Conservation (phyloP, 2,797 vertebrate species). For the Melanotaenia nigrans region DNA sequence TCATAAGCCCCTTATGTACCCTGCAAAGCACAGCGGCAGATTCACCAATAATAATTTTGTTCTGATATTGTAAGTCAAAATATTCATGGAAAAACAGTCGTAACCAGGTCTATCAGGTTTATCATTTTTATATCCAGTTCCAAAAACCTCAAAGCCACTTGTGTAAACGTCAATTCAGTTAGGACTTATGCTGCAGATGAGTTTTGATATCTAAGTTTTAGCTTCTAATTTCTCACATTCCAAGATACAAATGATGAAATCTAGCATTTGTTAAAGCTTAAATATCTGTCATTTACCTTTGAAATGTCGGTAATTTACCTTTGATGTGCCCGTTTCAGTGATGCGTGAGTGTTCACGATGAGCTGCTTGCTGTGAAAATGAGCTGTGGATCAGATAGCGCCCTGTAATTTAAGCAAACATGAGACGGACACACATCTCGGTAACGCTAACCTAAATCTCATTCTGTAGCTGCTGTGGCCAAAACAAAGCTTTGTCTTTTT, state of each 20-base stretch:
- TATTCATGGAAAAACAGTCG: no score
- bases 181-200: no score
- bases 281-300: not conserved
- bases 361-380: constrained; percentile 25
- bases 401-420: constrained; percentile 28
- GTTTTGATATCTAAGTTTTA: not conserved
- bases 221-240: not conserved
- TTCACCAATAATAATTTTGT: not conserved
- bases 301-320: constrained; percentile 23
- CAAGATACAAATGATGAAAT: constrained; percentile 2
- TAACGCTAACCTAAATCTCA: not conserved
- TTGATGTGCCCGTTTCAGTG: constrained; percentile 12
- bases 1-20: not conserved
- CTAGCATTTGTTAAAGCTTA: not conserved
- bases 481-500: not conserved
- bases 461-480: not conserved
- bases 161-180: not conserved
- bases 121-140: not conserved
- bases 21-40: not conserved
- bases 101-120: no score
- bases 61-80: not conserved
- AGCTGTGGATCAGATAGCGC: constrained; percentile 39
- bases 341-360: constrained; percentile 25
- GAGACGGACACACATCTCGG: constrained; percentile 16
- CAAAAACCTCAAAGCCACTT: not conserved